Evolutionary conservation across 2,113 vertebrate species (phyloP).

Genomic region (Chaenogobius annularis): DNA sequence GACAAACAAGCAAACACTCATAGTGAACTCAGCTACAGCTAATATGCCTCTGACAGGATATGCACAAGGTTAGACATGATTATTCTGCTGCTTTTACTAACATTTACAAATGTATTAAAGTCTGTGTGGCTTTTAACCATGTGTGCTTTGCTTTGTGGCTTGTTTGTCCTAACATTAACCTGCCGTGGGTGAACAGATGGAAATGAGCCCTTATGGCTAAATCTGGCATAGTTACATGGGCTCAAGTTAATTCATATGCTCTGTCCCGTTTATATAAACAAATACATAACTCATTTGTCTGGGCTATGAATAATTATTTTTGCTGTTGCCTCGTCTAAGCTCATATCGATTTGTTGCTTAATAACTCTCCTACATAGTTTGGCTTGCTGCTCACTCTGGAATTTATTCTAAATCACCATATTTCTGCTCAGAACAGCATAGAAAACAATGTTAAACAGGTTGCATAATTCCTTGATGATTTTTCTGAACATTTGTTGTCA

Average conservation of each 20-base stretch:
- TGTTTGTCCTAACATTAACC: too few species aligned
- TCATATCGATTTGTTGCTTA: conserved; percentile 62
- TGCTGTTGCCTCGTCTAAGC: conserved; percentile 61
- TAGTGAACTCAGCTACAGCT: background rate
- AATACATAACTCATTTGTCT: too few species aligned
- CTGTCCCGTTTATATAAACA: too few species aligned
- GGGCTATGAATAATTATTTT: conserved; percentile 54
- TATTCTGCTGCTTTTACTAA: too few species aligned
- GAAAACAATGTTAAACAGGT: background rate
- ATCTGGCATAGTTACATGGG: too few species aligned
- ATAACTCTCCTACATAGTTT: conserved; percentile 46
- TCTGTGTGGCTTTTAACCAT: too few species aligned
- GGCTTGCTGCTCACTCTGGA: conserved; percentile 10
- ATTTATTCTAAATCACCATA: background rate
- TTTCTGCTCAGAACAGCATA: background rate
- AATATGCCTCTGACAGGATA: conserved; percentile 16
- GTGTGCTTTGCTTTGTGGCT: too few species aligned
- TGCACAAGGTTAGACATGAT: conserved; percentile 5
- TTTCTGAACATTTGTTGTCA: background rate
- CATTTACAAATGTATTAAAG: too few species aligned
- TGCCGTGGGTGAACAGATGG: too few species aligned
- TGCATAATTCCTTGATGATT: background rate
- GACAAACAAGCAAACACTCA: conserved; percentile 31
- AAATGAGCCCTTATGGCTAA: too few species aligned
- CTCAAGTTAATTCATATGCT: too few species aligned